Conservation (phyloP, 2,113 vertebrate genomes). For the Pandion haliaetus region DNA sequence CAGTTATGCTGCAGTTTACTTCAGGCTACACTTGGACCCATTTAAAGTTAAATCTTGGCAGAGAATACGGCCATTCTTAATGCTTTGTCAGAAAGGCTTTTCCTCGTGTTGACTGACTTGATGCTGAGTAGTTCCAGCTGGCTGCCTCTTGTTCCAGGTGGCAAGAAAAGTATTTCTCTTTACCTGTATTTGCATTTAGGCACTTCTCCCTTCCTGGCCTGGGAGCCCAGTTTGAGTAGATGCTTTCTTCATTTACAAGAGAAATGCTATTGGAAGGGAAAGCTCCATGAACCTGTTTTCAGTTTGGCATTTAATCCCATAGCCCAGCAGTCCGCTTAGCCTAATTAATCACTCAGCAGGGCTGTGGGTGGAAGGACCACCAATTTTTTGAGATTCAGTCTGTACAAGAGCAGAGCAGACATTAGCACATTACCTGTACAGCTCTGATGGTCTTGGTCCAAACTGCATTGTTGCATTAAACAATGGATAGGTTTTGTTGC, state of each 20-base stretch:
- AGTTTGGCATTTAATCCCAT: neutral
- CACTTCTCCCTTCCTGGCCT: neutral
- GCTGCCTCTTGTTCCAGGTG: neutral
- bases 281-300: neutral
- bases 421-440: neutral
- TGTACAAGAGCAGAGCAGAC: neutral
- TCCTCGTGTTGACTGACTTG: neutral
- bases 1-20: neutral
- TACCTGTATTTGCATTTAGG: neutral
- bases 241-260: neutral
- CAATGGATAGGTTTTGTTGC: neutral
- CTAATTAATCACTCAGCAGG: neutral
- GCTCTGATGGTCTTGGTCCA: neutral
- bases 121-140: neutral
- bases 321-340: neutral
- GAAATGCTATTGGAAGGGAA: neutral
- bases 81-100: neutral
- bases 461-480: neutral
- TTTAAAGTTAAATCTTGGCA: neutral
- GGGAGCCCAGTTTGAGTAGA: neutral
- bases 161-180: neutral
- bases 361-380: neutral
- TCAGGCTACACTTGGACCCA: neutral
- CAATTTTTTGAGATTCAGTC: neutral
- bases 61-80: neutral